Conservation (phyloP, 2,888 invertebrate species). For the Latrodectus hesperus region DNA sequence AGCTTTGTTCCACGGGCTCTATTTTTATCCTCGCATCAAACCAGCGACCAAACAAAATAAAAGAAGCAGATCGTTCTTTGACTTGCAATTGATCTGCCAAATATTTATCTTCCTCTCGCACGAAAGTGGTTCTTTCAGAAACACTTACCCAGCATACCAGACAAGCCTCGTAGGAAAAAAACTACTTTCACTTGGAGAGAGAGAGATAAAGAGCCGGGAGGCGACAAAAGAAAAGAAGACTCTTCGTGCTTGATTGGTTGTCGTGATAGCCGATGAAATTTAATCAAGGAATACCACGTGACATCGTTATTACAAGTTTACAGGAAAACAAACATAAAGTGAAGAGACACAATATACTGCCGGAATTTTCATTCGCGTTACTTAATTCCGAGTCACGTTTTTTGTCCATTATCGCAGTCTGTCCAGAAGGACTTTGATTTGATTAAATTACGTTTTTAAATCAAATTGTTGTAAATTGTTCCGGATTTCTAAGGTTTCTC, state of each 20-base stretch:
- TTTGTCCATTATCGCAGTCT: too few relatives aligned
- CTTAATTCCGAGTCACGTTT: too few relatives aligned
- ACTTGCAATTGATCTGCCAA: conserved; percentile 5
- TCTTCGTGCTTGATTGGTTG: conserved; percentile 25
- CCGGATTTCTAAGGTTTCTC: too few relatives aligned
- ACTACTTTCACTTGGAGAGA: not conserved
- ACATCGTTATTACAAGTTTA: conserved; percentile 17
- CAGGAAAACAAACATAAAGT: conserved; percentile 1
- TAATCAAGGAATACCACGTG: conserved; percentile 33
- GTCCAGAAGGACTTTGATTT: too few relatives aligned
- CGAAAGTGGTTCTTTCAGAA: conserved; percentile 5
- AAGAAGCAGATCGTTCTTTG: not conserved
- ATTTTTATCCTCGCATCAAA: conserved; percentile 5
- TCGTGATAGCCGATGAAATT: conserved; percentile 29
- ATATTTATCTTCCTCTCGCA: conserved; percentile 3
- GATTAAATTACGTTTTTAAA: too few relatives aligned
- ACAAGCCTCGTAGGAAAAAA: not conserved
- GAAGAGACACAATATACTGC: too few relatives aligned
- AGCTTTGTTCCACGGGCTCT: not conserved
- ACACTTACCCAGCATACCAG: conserved; percentile 3
- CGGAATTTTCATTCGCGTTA: too few relatives aligned
- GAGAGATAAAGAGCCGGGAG: conserved; percentile 1
- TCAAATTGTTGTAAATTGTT: too few relatives aligned
- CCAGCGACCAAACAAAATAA: not conserved
- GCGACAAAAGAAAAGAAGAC: not conserved